These are phyloP conservation scores for Rhegmatorhina hoffmannsi DNA, from an alignment of 2,113 vertebrate genomes.

Conservation along the genomic window DNA sequence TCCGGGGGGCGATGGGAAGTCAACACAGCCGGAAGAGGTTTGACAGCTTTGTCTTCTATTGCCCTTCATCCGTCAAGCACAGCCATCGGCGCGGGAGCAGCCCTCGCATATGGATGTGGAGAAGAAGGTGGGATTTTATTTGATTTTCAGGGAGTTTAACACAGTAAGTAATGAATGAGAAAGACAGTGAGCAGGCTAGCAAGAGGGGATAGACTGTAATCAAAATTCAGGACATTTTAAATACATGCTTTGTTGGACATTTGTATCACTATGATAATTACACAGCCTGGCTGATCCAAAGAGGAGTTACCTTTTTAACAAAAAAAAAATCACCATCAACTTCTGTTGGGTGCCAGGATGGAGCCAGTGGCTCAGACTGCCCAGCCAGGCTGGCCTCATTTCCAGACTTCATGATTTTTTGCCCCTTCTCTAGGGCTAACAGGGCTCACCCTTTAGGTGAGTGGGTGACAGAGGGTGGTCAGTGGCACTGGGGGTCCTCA, in stretches of 20 bases:
- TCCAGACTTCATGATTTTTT: background rate
- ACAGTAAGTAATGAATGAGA: conserved; percentile 62
- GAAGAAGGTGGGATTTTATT: conserved; percentile 52
- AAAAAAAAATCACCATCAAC: background rate
- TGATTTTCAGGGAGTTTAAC: conserved; percentile 68
- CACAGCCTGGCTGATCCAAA: background rate
- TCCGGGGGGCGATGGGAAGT: conserved; percentile 29
- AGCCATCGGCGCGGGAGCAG: background rate
- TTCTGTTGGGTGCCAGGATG: background rate
- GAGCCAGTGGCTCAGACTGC: background rate
- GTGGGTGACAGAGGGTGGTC: background rate
- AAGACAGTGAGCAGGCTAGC: background rate
- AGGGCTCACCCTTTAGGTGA: background rate
- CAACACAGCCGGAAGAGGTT: background rate
- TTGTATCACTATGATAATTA: conserved; percentile 53
- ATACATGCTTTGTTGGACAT: conserved; percentile 26
- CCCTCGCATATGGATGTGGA: background rate
- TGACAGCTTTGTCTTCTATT: conserved; percentile 62
- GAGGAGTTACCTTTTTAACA: conserved; percentile 30
- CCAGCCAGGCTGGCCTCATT: background rate
- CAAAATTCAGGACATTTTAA: conserved; percentile 57
- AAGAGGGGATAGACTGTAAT: conserved; percentile 12
- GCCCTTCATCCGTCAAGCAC: conserved; percentile 49
- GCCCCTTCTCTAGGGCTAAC: background rate
- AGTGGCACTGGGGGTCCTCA: background rate